Evolutionary conservation across 2,888 invertebrate species (phyloP), one percentile per base, ranked within the genome.

Genomic region (Kryphioiulus occultus): DNA sequence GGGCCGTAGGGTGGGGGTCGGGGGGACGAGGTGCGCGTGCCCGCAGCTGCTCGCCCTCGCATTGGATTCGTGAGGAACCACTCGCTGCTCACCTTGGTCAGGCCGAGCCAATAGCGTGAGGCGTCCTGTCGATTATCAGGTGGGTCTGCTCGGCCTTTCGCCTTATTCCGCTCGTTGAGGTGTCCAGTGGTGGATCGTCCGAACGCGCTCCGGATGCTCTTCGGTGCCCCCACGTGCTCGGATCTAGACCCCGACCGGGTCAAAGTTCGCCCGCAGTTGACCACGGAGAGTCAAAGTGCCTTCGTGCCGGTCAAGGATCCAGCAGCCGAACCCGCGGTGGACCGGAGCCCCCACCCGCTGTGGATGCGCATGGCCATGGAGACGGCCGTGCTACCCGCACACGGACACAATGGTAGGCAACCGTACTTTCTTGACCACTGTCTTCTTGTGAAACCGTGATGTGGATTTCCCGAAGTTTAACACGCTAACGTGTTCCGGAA

Each of bases 341-440:
- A 84, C 84, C 30, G 84, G 84, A 78, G 15, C 30, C n/a, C 39
- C 39, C 85, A 39, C 39, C 87, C 59, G 26, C 87, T 22, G 35
- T 87, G 82, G 87, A 84, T 44, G 84, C 82, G 44, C 26, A n/a
- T 87, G 35, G 78, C 32, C 32, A 87, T 87, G 87, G 87, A 87
- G 19, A 87, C 87, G 30, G 87, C 87, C 19, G 87, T 87, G 42
- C 83, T 87, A 26, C 83, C 87, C 32, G 44, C 83, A 22, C 68
- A 82, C 26, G 87, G 68, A 26, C 87, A 87, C 35, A 83, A 53
- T 26, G 87, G 87, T 87, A 82, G 44, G 83, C 35, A 26, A 12
- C 26, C 12, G 22, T 26, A 68, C 68, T n/a, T 68, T 19, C 19
- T 59, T 19, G 35, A 35, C 35, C 35, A 7, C 35, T 35, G 35